Evolutionary conservation across 53 echinoderm and acorn worm species (phyloP).

Genomic region (Crossaster papposus): DNA sequence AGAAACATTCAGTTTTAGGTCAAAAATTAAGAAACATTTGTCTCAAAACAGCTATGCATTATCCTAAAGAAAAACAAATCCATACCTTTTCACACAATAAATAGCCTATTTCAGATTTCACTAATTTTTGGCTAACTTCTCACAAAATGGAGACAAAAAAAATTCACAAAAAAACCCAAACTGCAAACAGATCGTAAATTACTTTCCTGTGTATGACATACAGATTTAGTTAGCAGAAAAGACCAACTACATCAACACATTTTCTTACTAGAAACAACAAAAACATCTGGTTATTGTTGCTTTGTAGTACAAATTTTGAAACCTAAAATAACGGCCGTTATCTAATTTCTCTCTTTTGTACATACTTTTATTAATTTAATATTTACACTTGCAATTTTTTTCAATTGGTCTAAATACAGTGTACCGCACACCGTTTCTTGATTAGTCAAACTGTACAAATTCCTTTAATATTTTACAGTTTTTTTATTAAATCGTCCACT

Average conservation of each 20-base stretch:
- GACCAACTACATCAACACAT: neutral
- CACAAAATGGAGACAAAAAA: neutral
- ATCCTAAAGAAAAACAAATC: neutral
- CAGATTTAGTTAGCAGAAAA: neutral
- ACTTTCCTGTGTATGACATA: neutral
- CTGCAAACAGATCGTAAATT: conserved; percentile 20
- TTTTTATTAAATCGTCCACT: conserved; percentile 44
- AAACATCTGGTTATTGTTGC: conserved; percentile 1
- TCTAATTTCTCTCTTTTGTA: conserved; percentile 1
- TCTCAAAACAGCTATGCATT: neutral
- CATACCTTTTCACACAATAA: conserved; percentile 45
- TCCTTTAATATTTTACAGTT: neutral
- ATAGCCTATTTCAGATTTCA: conserved; percentile 37
- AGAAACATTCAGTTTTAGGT: too few relatives aligned
- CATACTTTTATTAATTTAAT: conserved; percentile 26
- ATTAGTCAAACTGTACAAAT: conserved; percentile 30
- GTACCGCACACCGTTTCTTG: conserved; percentile 32
- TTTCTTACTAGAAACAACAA: neutral
- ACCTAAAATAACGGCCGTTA: conserved; percentile 33
- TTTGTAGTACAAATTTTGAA: conserved; percentile 45
- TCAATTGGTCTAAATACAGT: conserved; percentile 24
- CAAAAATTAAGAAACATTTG: neutral
- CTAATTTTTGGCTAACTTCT: neutral
- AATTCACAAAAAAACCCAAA: neutral
- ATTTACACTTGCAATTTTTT: conserved; percentile 18